Conservation (phyloP, 1,140 invertebrate species). For the Apis florea region DNA sequence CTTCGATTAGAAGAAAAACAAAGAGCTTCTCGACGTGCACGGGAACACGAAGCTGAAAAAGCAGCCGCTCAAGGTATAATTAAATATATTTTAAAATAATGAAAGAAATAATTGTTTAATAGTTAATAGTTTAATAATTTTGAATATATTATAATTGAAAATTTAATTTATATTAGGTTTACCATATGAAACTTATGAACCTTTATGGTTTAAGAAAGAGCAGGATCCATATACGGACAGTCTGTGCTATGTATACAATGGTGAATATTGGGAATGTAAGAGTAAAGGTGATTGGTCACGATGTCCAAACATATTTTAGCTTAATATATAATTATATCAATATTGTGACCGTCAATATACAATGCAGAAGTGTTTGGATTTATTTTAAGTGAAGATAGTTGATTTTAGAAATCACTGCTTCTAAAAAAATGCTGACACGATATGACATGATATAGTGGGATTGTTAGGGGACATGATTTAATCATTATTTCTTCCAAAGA, state of each 20-base stretch:
- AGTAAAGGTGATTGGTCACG: slow-evolving; percentile 91
- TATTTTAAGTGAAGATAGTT: slow-evolving; percentile 55
- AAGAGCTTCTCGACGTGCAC: slow-evolving; percentile 85
- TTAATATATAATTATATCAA: slow-evolving; percentile 59
- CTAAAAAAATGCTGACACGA: slow-evolving; percentile 44
- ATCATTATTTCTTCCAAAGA: slow-evolving; percentile 57
- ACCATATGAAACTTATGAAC: slow-evolving; percentile 89
- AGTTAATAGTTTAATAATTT: neutral
- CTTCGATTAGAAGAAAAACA: slow-evolving; percentile 97
- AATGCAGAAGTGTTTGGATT: slow-evolving; percentile 60
- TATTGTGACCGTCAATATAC: slow-evolving; percentile 59
- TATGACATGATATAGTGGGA: slow-evolving; percentile 51
- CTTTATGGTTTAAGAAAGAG: slow-evolving; percentile 95
- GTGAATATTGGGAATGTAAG: slow-evolving; percentile 97
- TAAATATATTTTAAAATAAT: neutral
- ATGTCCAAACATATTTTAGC: slow-evolving; percentile 96
- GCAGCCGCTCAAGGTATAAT: slow-evolving; percentile 86
- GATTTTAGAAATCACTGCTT: slow-evolving; percentile 58
- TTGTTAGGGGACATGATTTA: slow-evolving; percentile 55
- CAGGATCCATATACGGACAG: slow-evolving; percentile 90
- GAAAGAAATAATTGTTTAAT: slow-evolving; percentile 27
- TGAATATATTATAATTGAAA: neutral
- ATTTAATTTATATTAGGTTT: slow-evolving; percentile 81
- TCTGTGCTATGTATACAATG: slow-evolving; percentile 91
- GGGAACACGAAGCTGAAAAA: slow-evolving; percentile 90